phyloP scores from a whole-genome alignment of 2,888 invertebrate species.

The Homarus gammarus region DNA sequence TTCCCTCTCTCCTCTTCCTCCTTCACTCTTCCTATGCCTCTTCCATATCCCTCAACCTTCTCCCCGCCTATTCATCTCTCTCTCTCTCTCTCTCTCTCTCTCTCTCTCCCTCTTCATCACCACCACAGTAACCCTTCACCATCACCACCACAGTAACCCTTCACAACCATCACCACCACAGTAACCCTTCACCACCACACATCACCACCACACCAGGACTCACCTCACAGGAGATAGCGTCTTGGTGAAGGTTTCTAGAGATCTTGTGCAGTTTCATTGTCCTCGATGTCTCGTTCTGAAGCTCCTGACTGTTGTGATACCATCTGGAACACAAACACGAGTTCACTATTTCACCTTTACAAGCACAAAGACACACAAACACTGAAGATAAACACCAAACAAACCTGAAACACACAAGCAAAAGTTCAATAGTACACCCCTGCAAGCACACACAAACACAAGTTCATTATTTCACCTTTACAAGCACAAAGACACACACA shows the following conservation, averaged over 20 bases:
- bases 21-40: too few species aligned
- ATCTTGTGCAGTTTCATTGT: constrained; percentile 58
- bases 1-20: too few species aligned
- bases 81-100: too few species aligned
- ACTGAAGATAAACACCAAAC: too few species aligned
- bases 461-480: background rate
- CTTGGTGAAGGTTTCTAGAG: constrained; percentile 63
- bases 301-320: constrained; percentile 65
- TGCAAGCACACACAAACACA: background rate
- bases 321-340: constrained; percentile 52
- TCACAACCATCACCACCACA: too few species aligned
- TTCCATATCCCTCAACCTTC: too few species aligned
- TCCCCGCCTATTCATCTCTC: too few species aligned
- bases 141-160: background rate
- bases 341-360: background rate
- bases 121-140: background rate
- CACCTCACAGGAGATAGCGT: constrained; percentile 71
- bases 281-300: constrained; percentile 55
- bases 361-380: too few species aligned
- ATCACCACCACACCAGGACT: constrained; percentile 7
- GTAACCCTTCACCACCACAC: background rate
- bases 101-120: background rate
- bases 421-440: too few species aligned
- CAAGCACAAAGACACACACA: too few species aligned
- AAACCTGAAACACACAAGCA: too few species aligned